Evolutionary conservation across 2,797 vertebrate species (phyloP).

Genomic region (Arremon brunneinucha): DNA sequence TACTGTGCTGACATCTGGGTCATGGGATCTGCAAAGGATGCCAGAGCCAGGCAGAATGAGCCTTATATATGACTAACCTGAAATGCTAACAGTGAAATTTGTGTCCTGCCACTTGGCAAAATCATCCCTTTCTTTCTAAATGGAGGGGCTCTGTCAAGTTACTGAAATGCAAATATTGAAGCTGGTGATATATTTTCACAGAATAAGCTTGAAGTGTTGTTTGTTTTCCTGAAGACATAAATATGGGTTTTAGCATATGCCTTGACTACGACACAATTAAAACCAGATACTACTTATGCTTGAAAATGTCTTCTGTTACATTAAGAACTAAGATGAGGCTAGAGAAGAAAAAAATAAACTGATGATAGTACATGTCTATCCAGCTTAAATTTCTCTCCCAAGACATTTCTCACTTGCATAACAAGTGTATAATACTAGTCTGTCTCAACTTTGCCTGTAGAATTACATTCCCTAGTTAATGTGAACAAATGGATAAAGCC

Average conservation of each 20-base stretch:
- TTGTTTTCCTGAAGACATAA: background rate
- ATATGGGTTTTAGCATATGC: background rate
- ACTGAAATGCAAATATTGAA: background rate
- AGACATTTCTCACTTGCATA: background rate
- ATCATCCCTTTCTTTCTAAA: background rate
- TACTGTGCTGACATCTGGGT: background rate
- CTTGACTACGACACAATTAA: background rate
- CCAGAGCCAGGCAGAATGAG: background rate
- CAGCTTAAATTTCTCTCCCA: background rate
- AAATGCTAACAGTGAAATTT: background rate
- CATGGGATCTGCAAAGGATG: background rate
- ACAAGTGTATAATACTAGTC: background rate
- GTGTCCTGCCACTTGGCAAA: background rate
- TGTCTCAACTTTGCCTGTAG: background rate
- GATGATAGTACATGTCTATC: background rate
- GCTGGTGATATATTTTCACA: background rate
- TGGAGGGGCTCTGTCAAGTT: background rate
- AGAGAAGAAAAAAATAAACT: background rate
- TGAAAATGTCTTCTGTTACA: background rate
- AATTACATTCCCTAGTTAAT: background rate
- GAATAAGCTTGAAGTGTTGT: background rate
- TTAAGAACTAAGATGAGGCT: background rate
- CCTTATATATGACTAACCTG: background rate
- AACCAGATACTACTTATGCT: background rate
- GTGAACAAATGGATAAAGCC: background rate